Evolutionary conservation across 2,888 invertebrate genomes (phyloP).

Genomic region (Agrochola lychnidis): DNA sequence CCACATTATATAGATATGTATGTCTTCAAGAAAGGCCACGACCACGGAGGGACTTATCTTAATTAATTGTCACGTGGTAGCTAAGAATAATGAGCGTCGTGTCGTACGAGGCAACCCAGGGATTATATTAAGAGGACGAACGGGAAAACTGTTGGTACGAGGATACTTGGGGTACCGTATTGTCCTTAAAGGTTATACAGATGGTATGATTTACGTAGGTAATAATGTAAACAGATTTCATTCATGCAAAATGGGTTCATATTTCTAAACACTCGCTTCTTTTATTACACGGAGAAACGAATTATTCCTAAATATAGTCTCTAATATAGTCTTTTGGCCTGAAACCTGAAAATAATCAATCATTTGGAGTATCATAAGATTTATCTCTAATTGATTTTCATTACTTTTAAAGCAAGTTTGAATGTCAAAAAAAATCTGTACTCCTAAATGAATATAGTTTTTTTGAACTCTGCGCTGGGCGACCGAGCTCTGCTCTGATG

Average conservation of each 20-base stretch:
- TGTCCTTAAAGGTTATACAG: not conserved
- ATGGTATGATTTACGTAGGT: conserved; percentile 1
- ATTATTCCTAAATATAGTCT: no score
- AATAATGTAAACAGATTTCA: not conserved
- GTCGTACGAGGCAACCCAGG: conserved; percentile 24
- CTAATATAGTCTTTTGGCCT: not conserved
- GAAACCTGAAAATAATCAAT: not conserved
- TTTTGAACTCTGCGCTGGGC: not conserved
- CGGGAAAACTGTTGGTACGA: conserved; percentile 3
- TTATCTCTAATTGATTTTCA: not conserved
- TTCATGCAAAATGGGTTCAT: not conserved
- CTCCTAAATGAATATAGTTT: not conserved
- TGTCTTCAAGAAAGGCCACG: conserved; percentile 15
- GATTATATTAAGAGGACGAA: conserved; percentile 26
- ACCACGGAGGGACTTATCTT: conserved; percentile 27
- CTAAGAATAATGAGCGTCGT: conserved; percentile 45
- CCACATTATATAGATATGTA: conserved; percentile 22
- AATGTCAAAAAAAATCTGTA: not conserved
- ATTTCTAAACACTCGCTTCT: not conserved
- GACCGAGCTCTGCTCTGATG: no score
- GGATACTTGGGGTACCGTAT: conserved; percentile 2
- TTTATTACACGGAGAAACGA: not conserved
- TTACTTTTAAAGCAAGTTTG: not conserved
- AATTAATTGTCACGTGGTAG: conserved; percentile 50
- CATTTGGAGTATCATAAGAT: not conserved